These are phyloP conservation scores for Yponomeuta cagnagella DNA, from an alignment of 2,888 invertebrate genomes.

Conservation along the genomic window DNA sequence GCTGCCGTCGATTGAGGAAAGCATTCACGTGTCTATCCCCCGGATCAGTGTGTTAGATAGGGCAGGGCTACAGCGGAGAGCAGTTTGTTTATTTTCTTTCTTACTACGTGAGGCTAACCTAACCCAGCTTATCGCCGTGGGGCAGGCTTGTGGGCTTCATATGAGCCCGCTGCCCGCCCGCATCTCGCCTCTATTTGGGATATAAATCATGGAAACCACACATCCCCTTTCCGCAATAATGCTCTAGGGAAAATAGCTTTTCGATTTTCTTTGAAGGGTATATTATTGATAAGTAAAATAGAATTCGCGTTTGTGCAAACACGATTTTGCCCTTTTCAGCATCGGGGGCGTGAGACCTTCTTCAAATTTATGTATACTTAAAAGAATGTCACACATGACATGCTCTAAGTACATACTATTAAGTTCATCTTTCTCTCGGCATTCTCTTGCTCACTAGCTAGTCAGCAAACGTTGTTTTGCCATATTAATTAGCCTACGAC, in stretches of 20 bases:
- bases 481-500: no score
- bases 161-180: not conserved
- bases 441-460: no score
- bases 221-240: constrained; percentile 67
- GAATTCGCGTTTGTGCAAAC: constrained; percentile 18
- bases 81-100: constrained; percentile 70
- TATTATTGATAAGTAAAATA: constrained; percentile 48
- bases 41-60: not conserved
- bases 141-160: constrained; percentile 39
- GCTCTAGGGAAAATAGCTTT: constrained; percentile 45
- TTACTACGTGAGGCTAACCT: constrained; percentile 42
- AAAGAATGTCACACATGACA: no score
- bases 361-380: not conserved
- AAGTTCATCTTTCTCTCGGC: no score
- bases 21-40: no score
- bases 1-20: not conserved
- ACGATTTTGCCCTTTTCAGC: not conserved
- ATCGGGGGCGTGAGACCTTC: not conserved
- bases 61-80: constrained; percentile 26
- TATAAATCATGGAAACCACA: constrained; percentile 72
- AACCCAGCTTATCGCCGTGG: constrained; percentile 63
- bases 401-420: no score
- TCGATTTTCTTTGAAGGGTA: constrained; percentile 50
- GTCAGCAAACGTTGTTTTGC: no score
- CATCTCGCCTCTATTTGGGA: constrained; percentile 60